phyloP scores from a whole-genome alignment of 2,797 vertebrate species.

The Peromyscus nudipes region DNA sequence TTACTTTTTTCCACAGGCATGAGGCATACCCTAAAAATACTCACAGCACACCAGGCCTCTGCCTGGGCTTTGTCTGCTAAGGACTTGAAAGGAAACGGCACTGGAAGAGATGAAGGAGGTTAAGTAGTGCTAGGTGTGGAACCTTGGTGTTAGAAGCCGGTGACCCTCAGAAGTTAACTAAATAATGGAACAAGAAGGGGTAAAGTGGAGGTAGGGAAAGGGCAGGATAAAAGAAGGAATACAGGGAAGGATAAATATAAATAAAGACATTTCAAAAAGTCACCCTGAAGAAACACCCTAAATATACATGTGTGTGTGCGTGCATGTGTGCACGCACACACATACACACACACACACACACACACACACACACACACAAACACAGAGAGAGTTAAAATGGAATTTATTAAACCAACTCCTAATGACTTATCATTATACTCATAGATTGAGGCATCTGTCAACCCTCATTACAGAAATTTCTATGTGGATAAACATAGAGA shows the following conservation, averaged over 20 bases:
- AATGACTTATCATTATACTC: not conserved
- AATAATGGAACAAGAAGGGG: not conserved
- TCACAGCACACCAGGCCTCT: not conserved
- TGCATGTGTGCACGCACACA: fast-evolving
- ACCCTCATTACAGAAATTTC: no score
- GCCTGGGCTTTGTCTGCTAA: not conserved
- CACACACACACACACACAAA: not conserved
- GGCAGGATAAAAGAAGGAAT: not conserved
- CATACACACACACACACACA: not conserved
- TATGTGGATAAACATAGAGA: no score
- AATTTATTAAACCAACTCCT: not conserved
- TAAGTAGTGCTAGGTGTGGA: not conserved
- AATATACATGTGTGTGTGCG: not conserved
- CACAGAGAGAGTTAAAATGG: not conserved
- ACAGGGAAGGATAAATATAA: not conserved
- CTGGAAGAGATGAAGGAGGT: not conserved
- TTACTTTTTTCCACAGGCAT: not conserved
- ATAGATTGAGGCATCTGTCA: not conserved
- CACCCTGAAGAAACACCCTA: not conserved
- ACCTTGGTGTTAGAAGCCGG: not conserved
- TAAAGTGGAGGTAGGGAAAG: not conserved
- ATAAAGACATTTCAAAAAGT: not conserved
- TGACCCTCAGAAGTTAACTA: not conserved
- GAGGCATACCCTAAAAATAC: not conserved
- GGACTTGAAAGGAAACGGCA: not conserved